These are phyloP conservation scores for Egretta garzetta DNA, from an alignment of 2,113 vertebrate species.

Conservation along the genomic window DNA sequence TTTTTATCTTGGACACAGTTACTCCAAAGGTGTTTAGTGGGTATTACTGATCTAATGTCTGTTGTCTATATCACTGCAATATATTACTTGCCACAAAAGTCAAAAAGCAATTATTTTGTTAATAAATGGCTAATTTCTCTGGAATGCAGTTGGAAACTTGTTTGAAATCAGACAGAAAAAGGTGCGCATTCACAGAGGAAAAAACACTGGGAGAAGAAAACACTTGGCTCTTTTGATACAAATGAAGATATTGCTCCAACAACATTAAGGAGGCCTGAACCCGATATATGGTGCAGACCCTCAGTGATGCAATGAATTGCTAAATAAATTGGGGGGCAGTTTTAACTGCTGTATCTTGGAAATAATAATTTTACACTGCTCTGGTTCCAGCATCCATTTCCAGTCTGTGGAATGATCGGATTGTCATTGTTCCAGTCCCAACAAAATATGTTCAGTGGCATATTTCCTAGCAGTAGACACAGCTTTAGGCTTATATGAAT, in stretches of 20 bases:
- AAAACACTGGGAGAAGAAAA: not conserved
- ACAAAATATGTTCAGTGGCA: not conserved
- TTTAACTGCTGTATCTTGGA: not conserved
- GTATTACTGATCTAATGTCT: not conserved
- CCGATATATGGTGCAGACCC: not conserved
- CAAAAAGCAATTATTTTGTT: not conserved
- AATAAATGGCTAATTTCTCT: not conserved
- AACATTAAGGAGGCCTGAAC: not conserved
- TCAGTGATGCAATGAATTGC: not conserved
- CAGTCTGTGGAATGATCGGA: not conserved
- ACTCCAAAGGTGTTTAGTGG: not conserved
- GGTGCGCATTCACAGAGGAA: not conserved
- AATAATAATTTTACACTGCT: conserved; percentile 13
- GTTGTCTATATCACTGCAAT: not conserved
- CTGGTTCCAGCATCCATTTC: not conserved
- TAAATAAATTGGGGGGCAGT: not conserved
- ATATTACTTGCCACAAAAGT: not conserved
- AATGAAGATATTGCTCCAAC: not conserved
- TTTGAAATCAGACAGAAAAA: not conserved
- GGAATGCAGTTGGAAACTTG: not conserved
- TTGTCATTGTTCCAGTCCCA: conserved; percentile 16
- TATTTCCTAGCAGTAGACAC: not conserved
- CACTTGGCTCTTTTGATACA: not conserved
- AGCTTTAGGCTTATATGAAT: conserved; percentile 9
- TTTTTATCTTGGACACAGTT: not conserved